Conservation (phyloP, 2,888 invertebrate genomes). For the Cabera pusaria region DNA sequence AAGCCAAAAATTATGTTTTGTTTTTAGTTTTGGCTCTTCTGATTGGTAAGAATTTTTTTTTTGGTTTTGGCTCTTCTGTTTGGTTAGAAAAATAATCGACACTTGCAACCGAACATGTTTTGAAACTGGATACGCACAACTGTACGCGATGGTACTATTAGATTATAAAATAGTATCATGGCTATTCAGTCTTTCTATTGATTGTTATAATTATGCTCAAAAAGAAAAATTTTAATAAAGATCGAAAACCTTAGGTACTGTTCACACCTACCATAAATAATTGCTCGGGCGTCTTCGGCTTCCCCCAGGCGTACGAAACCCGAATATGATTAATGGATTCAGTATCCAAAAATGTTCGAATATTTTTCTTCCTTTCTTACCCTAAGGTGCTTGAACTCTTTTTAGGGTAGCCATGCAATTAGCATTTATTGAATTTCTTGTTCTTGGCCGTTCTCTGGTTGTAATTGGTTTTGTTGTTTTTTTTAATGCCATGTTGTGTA, state of each 20-base stretch:
- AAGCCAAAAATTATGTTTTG: no score
- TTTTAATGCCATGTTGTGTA: background rate
- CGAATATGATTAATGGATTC: constrained; percentile 64
- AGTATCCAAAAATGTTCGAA: constrained; percentile 48
- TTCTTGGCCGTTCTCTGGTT: constrained; percentile 37
- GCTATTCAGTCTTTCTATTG: no score
- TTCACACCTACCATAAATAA: background rate
- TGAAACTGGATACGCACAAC: no score
- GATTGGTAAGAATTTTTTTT: no score
- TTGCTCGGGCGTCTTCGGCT: constrained; percentile 15
- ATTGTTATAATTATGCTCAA: no score
- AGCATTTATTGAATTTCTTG: constrained; percentile 53
- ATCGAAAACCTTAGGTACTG: background rate
- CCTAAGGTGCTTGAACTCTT: constrained; percentile 56
- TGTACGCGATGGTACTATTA: no score
- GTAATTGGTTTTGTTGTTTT: constrained; percentile 41
- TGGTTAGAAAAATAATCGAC: no score
- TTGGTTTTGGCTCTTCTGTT: no score
- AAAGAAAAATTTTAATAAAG: no score
- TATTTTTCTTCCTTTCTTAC: constrained; percentile 42
- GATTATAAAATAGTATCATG: no score
- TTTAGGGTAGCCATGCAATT: constrained; percentile 56
- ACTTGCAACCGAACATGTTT: no score
- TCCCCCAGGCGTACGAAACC: constrained; percentile 51
- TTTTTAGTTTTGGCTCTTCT: no score